A percentile compares a stretch with the other conserved stretches of the same genome.
Evolutionary conservation across 2,797 vertebrate species (phyloP).

Genomic region (Danio choprae): DNA sequence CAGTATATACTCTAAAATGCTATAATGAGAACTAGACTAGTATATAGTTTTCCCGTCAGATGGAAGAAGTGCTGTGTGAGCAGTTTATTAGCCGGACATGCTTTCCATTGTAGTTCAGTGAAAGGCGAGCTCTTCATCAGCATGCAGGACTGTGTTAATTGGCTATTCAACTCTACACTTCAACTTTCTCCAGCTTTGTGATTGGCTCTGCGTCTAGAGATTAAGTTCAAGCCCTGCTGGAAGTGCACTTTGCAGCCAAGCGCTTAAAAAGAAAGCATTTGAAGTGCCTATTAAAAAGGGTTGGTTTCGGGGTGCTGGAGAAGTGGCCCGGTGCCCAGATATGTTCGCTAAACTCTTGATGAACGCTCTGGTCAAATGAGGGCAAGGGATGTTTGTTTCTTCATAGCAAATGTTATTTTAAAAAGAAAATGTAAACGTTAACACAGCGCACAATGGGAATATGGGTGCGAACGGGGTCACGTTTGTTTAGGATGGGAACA

Average conservation of each 20-base stretch:
- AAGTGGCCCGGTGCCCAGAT: conserved; percentile 66
- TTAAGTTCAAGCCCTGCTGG: conserved; percentile 75
- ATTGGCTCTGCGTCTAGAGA: conserved; percentile 65
- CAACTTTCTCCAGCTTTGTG: conserved; percentile 62
- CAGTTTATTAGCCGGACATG: conserved; percentile 31
- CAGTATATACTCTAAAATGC: too few relatives aligned
- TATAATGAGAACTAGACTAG: too few relatives aligned
- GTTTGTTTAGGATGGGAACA: conserved; percentile 32
- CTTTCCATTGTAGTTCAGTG: conserved; percentile 15
- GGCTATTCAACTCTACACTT: conserved; percentile 75
- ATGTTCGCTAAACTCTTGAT: conserved; percentile 68
- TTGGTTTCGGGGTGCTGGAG: conserved; percentile 64
- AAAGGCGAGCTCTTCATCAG: conserved; percentile 60
- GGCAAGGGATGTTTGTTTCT: conserved; percentile 30
- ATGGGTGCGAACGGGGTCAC: conserved; percentile 12
- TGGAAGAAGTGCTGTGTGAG: conserved; percentile 1
- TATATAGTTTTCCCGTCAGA: conserved; percentile 8
- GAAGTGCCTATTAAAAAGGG: conserved; percentile 67
- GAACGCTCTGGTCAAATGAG: conserved; percentile 51
- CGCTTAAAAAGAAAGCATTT: conserved; percentile 48
- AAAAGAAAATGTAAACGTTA: conserved; percentile 13
- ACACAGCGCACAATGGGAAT: conserved; percentile 18
- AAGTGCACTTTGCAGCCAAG: conserved; percentile 57
- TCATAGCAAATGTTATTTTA: conserved; percentile 25
- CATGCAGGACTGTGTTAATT: conserved; percentile 73